A percentile compares a stretch with the other conserved stretches of the same genome.
phyloP scores from a whole-genome alignment of 2,113 vertebrate genomes.

The Ptychochromis oligacanthus region DNA sequence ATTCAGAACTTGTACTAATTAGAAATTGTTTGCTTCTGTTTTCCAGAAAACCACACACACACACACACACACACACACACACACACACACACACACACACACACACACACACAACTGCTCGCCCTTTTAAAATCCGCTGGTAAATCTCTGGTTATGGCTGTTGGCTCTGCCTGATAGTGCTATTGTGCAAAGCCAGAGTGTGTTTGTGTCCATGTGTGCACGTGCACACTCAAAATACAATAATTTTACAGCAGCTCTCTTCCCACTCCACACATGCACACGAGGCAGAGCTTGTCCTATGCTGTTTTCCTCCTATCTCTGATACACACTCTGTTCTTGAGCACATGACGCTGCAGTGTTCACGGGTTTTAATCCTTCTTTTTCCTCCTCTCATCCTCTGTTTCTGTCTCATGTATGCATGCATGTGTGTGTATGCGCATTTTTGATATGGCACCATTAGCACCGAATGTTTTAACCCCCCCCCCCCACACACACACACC shows the following conservation, averaged over 20 bases:
- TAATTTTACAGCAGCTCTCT: neutral
- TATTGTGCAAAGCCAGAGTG: slow-evolving; percentile 50
- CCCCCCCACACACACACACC: too few relatives aligned
- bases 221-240: slow-evolving; percentile 16
- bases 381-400: neutral
- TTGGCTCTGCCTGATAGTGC: slow-evolving; percentile 52
- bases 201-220: slow-evolving; percentile 34
- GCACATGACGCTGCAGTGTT: slow-evolving; percentile 30
- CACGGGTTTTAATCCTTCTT: slow-evolving; percentile 42
- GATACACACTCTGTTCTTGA: neutral
- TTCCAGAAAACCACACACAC: slow-evolving; percentile 19
- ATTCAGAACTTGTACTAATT: too few relatives aligned
- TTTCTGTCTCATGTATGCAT: neutral
- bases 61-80: slow-evolving; percentile 11
- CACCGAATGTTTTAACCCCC: neutral
- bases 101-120: slow-evolving; percentile 34
- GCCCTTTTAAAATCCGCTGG: slow-evolving; percentile 61
- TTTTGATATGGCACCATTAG: neutral
- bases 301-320: neutral
- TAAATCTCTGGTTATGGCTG: slow-evolving; percentile 66
- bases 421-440: neutral
- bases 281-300: neutral
- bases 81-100: slow-evolving; percentile 22
- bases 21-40: too few relatives aligned
- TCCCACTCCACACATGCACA: slow-evolving; percentile 20